These are phyloP conservation scores for Andrena marginata DNA, from an alignment of 2,888 invertebrate genomes.

Conservation along the genomic window DNA sequence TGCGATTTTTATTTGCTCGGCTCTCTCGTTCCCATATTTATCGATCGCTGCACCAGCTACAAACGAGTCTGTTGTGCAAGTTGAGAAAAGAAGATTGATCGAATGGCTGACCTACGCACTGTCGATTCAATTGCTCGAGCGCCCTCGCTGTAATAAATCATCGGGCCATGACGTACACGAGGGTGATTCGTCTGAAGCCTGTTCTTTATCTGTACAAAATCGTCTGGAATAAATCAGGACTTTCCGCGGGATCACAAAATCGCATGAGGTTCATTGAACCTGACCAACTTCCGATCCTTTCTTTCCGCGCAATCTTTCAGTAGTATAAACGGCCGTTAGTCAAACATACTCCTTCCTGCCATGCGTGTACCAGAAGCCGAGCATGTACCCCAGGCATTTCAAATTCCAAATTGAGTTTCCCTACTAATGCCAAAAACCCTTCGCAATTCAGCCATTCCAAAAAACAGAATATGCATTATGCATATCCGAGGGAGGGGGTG, in stretches of 20 bases:
- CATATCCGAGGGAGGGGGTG: background rate
- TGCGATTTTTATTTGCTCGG: background rate
- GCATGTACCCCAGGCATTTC: background rate
- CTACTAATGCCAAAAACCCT: background rate
- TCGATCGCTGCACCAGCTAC: slow-evolving; percentile 34
- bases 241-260: background rate
- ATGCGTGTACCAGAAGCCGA: background rate
- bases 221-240: slow-evolving; percentile 8
- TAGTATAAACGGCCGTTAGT: background rate
- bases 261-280: background rate
- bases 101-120: slow-evolving; percentile 53
- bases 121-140: slow-evolving; percentile 51
- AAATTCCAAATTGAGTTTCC: background rate
- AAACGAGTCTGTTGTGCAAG: slow-evolving; percentile 13
- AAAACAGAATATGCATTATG: slow-evolving; percentile 13
- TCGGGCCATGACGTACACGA: slow-evolving; percentile 11
- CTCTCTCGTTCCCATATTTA: slow-evolving; percentile 10
- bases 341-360: background rate
- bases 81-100: slow-evolving; percentile 49
- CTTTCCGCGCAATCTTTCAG: background rate
- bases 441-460: background rate
- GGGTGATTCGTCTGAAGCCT: slow-evolving; percentile 8
- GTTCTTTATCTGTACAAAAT: slow-evolving; percentile 29
- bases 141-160: slow-evolving; percentile 44
- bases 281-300: background rate